Base-by-base conservation (phyloP, 2,888 invertebrate genomes). In the Nomada fucata region DNA sequence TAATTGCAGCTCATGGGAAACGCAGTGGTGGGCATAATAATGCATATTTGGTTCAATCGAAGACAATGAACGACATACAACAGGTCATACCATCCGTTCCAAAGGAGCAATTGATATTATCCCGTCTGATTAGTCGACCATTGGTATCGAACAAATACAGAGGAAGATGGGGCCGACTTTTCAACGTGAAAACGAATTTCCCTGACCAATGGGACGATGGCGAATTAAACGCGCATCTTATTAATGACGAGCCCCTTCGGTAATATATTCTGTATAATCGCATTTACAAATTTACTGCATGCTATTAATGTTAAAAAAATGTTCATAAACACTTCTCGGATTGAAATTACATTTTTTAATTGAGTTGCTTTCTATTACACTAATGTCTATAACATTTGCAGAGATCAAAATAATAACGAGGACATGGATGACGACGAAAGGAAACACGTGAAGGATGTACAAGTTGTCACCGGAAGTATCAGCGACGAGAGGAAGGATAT, bases 1-100 rank as follows among this genome's bases (percentile, higher is more conserved):
- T 63, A 65, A 64, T 95, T 94, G 11, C 93, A 96, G 96, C 95
- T 42, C 96, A 96, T 86, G 96, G 96, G 23, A 96, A 96, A 92
- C 94, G 96, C 36, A 96, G 95, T 61, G 85, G 83, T 1, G 47
- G 42, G 3, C 73, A 69, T 52, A 79, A 63, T 52, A 75, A 69
- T 26, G 68, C 67, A 42, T 69, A 83, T 55, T 36, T 79, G 4
- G 44, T 86, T n/a, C 26, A 74, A 50, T 57, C 67, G 4, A 82
- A 86, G n/a, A n/a, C 47, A 42, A 70, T 69, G 76, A 77, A 63
- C 23, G 79, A 74, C 0, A 47, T 76, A 23, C 76, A 76, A 29
- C 73, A 82, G 18, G 74, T n/a, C 13, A 61, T 78, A 23, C 69
- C 82, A 15, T 79, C 79, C n/a, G 64, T 70, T 11, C 29, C 59